A percentile compares a stretch with the other conserved stretches of the same genome.
Conservation (phyloP, 2,113 vertebrate genomes). For the Uria lomvia region DNA sequence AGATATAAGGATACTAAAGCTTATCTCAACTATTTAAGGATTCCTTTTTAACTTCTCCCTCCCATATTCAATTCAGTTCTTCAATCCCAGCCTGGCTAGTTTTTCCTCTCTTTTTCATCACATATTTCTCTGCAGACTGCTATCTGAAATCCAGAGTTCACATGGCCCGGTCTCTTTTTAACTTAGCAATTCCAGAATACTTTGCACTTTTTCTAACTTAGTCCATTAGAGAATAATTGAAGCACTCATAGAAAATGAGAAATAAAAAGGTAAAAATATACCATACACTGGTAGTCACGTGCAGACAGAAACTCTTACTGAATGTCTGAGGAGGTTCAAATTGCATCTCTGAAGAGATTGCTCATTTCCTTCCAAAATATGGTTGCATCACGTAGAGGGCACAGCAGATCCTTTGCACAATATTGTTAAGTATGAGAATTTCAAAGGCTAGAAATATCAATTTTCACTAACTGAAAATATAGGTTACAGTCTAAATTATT, state of each 20-base stretch:
- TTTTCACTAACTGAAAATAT: not conserved
- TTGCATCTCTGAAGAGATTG: not conserved
- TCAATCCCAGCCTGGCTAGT: constrained; percentile 28
- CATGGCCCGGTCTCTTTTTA: not conserved
- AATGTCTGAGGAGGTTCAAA: not conserved
- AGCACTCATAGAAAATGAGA: not conserved
- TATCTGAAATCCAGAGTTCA: not conserved
- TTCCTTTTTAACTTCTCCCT: constrained; percentile 44
- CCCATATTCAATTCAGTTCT: constrained; percentile 17
- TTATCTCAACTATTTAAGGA: constrained; percentile 54
- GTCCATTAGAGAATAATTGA: not conserved
- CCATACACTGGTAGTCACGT: not conserved
- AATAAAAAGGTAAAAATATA: not conserved
- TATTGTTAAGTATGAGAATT: not conserved
- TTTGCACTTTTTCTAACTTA: not conserved
- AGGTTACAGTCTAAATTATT: not conserved
- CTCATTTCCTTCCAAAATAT: not conserved
- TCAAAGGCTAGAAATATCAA: not conserved
- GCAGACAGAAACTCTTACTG: not conserved
- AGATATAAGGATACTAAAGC: constrained; percentile 21
- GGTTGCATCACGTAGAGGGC: not conserved
- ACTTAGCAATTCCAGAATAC: not conserved
- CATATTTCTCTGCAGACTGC: not conserved
- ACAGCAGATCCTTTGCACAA: not conserved
- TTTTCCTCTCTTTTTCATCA: constrained; percentile 41